Evolutionary conservation across 2,888 invertebrate species (phyloP), one percentile per base, ranked within the genome.

Genomic region (Ectemnius cavifrons): DNA sequence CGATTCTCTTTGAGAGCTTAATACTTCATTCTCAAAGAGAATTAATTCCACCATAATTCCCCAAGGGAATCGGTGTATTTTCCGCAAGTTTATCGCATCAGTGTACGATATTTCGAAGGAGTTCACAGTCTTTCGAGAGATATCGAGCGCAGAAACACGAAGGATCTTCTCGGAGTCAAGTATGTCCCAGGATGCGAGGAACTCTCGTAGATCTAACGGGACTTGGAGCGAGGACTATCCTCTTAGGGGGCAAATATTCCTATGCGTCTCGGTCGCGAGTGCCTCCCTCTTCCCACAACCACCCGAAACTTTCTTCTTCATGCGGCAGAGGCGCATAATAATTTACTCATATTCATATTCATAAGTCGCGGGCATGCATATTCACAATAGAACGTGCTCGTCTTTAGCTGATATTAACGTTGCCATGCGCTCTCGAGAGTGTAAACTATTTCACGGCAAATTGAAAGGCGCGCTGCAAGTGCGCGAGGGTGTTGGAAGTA

Each of bases 271-370:
- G 11, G 16, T 49, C 27, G 5, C 23, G 23, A 49, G 49, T 27
- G 23, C 23, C 20, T 11, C 23, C 5, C 59, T 56, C 11, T 11
- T 37, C 6, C 37, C 37, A 1, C 37, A 11, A 6, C 6, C 8
- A 1, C 23, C 49, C 16, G 46, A 37, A 82, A 82, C 76, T 83
- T 82, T 66, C 81, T 72, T 67, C 73, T 60, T 46, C 45, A 37
- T 57, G 11, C 16, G 49, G 11, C 52, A 37, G 63, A 37, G 63
- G 46, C 73, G 81, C 79, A 75, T 79, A 75, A 83, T 83, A 79
- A 82, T 79, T 81, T 77, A 64, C 67, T 66, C 67, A 62, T 83
- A 82, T 82, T 82, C 83, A 83, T 82, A 82, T 82, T 82, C 83
- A 82, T 81, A 79, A 83, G 75, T 63, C 67, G 8, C 37, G 65